These are phyloP conservation scores for Augochlorella aurata DNA, from an alignment of 2,888 invertebrate genomes.

Conservation along the genomic window DNA sequence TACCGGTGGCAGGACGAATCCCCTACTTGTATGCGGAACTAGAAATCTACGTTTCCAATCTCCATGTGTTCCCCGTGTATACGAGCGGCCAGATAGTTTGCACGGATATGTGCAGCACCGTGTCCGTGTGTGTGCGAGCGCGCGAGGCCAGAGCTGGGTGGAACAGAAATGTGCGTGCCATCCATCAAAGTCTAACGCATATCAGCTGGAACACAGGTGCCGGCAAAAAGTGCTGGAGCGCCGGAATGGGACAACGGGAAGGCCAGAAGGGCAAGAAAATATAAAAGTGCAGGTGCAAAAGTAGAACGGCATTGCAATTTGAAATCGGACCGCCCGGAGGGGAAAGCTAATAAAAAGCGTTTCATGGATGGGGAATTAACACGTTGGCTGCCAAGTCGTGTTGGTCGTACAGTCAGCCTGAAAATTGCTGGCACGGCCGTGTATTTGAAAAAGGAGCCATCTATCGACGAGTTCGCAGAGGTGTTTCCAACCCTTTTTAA, in stretches of 20 bases:
- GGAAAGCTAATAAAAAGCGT: neutral
- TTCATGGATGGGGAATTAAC: neutral
- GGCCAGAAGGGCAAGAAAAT: slow-evolving; percentile 16
- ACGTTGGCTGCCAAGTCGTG: too few species aligned
- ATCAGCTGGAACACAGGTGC: slow-evolving; percentile 43
- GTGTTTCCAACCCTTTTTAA: too few species aligned
- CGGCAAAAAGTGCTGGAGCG: neutral
- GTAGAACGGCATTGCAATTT: neutral
- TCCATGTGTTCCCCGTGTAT: slow-evolving; percentile 2
- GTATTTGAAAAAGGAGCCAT: too few species aligned
- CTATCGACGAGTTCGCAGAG: too few species aligned
- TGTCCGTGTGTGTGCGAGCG: neutral
- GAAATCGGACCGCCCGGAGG: neutral
- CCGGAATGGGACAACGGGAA: neutral
- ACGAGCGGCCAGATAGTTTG: slow-evolving; percentile 10
- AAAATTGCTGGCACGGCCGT: too few species aligned
- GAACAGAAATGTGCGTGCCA: slow-evolving; percentile 46
- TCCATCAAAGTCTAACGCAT: slow-evolving; percentile 59
- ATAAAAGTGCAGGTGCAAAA: neutral
- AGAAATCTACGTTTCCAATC: slow-evolving; percentile 52
- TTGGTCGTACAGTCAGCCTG: too few species aligned
- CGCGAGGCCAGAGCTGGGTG: neutral
- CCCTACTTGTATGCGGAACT: slow-evolving; percentile 34
- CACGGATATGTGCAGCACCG: neutral
- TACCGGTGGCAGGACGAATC: slow-evolving; percentile 24